phyloP scores from a whole-genome alignment of 2,797 vertebrate genomes.

The Telmatherina bonti region DNA sequence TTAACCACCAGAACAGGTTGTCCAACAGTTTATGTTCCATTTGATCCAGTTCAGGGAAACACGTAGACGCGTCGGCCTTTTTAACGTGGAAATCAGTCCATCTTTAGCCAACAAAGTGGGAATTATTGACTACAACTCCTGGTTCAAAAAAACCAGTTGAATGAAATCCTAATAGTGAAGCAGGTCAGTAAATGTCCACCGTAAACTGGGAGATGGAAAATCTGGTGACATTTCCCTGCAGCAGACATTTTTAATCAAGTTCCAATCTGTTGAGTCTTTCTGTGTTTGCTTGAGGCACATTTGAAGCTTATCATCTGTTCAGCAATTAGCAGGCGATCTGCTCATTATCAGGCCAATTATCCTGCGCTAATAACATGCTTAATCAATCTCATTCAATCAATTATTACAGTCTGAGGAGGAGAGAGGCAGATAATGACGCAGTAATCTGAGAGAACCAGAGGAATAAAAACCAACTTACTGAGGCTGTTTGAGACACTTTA shows the following conservation, averaged over 20 bases:
- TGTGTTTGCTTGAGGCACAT: constrained; percentile 58
- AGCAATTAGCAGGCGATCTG: constrained; percentile 78
- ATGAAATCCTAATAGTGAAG: too few species aligned
- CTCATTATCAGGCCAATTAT: constrained; percentile 80
- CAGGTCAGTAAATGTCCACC: too few species aligned
- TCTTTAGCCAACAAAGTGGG: too few species aligned
- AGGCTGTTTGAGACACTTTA: constrained; percentile 33
- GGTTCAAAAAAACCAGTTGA: too few species aligned
- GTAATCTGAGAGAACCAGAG: constrained; percentile 67
- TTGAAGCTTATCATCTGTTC: constrained; percentile 70
- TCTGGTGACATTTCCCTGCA: neutral
- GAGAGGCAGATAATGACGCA: constrained; percentile 63
- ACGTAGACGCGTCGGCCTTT: too few species aligned
- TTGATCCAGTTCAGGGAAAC: too few species aligned
- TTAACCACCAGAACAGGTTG: too few species aligned
- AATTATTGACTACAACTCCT: too few species aligned
- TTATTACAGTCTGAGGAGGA: constrained; percentile 78
- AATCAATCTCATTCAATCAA: constrained; percentile 81
- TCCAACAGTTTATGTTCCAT: too few species aligned
- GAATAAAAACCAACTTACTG: constrained; percentile 72
- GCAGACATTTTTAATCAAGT: constrained; percentile 30
- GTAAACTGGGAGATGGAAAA: too few species aligned
- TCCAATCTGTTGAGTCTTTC: constrained; percentile 42
- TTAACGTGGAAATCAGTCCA: too few species aligned
- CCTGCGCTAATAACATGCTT: constrained; percentile 77